phyloP scores from a whole-genome alignment of 2,113 vertebrate species.

The Loxodonta africana region DNA sequence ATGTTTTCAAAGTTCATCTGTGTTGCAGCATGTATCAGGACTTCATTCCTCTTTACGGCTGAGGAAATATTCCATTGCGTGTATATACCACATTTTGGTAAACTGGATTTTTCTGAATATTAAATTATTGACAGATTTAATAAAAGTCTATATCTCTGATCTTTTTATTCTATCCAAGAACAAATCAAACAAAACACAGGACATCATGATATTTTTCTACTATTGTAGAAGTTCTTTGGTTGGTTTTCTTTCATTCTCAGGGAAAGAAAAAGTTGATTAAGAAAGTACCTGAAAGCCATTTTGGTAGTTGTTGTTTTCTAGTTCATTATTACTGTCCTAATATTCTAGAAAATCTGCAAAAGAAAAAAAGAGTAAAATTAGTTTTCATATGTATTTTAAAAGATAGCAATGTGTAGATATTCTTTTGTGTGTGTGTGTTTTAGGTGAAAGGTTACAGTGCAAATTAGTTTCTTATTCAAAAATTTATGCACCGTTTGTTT shows the following conservation, averaged over 20 bases:
- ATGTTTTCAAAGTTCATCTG: no score
- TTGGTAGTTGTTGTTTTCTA: background rate
- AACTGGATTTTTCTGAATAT: no score
- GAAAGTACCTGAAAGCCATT: background rate
- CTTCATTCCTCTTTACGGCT: no score
- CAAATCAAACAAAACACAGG: background rate
- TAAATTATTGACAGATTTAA: background rate
- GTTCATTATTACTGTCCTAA: background rate
- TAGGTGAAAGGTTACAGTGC: no score
- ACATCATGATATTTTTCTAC: background rate
- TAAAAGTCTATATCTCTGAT: background rate
- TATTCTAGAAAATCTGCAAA: background rate
- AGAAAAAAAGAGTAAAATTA: background rate
- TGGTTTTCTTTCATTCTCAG: background rate
- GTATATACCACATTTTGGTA: no score
- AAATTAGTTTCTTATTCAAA: no score
- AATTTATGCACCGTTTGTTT: no score
- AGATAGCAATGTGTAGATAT: background rate
- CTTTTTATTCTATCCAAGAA: background rate
- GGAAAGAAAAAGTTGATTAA: background rate
- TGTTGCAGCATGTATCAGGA: no score
- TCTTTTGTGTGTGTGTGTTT: no score
- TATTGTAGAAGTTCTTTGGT: background rate
- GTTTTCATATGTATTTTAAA: background rate
- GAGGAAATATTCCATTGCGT: no score